These are phyloP conservation scores for Philantomba maxwellii DNA, from an alignment of 2,113 vertebrate genomes.

Conservation along the genomic window DNA sequence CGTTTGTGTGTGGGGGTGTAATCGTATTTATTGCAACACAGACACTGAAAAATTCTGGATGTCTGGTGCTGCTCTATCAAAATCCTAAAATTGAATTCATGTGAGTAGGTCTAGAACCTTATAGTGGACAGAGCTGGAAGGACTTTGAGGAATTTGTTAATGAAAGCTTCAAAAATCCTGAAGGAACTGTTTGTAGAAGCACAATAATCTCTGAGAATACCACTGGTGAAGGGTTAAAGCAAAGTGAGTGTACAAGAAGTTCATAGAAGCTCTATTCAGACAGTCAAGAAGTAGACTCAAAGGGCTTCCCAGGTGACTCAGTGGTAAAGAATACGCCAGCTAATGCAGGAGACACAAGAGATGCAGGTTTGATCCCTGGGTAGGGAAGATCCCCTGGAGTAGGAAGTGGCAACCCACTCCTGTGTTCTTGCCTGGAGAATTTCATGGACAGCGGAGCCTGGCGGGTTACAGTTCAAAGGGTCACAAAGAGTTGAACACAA, in stretches of 20 bases:
- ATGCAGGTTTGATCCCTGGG: neutral
- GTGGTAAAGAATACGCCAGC: neutral
- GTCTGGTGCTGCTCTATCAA: neutral
- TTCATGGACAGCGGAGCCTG: neutral
- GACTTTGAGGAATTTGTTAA: neutral
- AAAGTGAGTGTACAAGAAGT: neutral
- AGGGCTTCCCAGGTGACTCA: neutral
- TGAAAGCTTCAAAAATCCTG: neutral
- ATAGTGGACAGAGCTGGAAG: neutral
- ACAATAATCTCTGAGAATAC: neutral
- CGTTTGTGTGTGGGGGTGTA: neutral
- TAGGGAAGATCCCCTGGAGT: neutral
- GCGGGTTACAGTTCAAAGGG: neutral
- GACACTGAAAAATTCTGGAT: neutral
- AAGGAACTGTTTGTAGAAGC: neutral
- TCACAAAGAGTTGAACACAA: neutral
- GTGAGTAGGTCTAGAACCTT: neutral
- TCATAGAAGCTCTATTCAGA: neutral
- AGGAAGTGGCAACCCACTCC: neutral
- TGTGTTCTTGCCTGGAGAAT: neutral
- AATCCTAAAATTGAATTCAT: neutral
- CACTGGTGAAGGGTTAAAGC: neutral
- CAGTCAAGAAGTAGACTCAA: neutral
- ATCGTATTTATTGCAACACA: neutral
- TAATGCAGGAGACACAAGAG: neutral